Percentiles rank a stretch among this genome's conserved stretches.
These are phyloP conservation scores for Xerus inauris DNA, from an alignment of 2,113 vertebrate species.

Conservation along the genomic window DNA sequence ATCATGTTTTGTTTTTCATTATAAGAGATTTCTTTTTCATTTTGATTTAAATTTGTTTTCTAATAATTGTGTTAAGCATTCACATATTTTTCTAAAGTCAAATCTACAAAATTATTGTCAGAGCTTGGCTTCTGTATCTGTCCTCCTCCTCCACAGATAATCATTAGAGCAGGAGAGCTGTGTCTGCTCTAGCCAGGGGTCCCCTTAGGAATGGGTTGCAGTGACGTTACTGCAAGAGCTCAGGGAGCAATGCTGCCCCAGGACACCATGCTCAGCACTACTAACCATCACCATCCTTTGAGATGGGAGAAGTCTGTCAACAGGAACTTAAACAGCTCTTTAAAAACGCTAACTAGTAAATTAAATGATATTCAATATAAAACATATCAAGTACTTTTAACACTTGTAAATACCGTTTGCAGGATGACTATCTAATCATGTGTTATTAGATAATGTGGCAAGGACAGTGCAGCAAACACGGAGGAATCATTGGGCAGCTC, in stretches of 20 bases:
- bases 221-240: neutral
- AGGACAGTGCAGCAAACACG: neutral
- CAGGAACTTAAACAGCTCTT: neutral
- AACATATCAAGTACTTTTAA: neutral
- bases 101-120: neutral
- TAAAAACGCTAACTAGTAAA: neutral
- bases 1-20: neutral
- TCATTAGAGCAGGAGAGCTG: no score
- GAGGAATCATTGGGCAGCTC: neutral
- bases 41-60: conserved; percentile 18
- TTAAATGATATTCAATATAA: neutral
- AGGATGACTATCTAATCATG: accelerated
- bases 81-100: neutral
- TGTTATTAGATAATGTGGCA: no score
- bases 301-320: neutral
- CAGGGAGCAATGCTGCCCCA: accelerated
- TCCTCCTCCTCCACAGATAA: neutral
- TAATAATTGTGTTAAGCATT: neutral
- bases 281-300: neutral
- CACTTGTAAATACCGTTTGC: neutral
- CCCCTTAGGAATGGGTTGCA: neutral
- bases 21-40: neutral
- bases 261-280: accelerated
- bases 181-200: neutral
- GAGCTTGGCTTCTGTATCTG: neutral